Percentiles rank a stretch among this genome's conserved stretches.
Conservation (phyloP, 2,797 vertebrate genomes). For the Botia almorhae region DNA sequence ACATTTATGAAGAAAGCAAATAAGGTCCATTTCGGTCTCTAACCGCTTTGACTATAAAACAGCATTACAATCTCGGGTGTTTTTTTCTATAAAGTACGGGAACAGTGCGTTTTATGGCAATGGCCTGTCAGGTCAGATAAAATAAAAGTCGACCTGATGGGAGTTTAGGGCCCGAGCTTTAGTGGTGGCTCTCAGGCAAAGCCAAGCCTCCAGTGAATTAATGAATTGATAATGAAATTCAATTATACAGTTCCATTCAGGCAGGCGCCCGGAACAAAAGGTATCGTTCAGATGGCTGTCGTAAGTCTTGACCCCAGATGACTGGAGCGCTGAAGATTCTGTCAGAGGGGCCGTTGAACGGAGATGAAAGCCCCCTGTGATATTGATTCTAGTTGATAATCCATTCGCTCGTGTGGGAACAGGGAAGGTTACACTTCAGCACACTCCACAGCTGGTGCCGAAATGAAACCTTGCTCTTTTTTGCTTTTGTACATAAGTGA, state of each 20-base stretch:
- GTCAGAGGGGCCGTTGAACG: slow-evolving; percentile 22
- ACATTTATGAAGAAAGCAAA: neutral
- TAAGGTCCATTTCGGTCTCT: neutral
- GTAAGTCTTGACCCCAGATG: slow-evolving; percentile 32
- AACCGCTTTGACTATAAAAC: neutral
- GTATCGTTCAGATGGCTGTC: slow-evolving; percentile 16
- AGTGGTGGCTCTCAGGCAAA: slow-evolving; percentile 28
- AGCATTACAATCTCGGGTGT: slow-evolving; percentile 19
- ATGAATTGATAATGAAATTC: slow-evolving; percentile 57
- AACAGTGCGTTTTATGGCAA: slow-evolving; percentile 27
- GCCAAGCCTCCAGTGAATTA: slow-evolving; percentile 37
- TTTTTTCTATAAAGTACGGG: slow-evolving; percentile 16
- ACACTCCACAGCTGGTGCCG: slow-evolving; percentile 12
- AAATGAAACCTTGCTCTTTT: slow-evolving; percentile 25
- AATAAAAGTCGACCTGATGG: slow-evolving; percentile 45
- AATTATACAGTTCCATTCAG: slow-evolving; percentile 49
- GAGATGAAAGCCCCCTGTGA: slow-evolving; percentile 34
- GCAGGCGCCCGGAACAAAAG: slow-evolving; percentile 38
- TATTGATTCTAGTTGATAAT: slow-evolving; percentile 46
- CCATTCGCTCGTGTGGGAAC: neutral
- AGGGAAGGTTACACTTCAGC: slow-evolving; percentile 6
- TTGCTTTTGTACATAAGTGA: neutral
- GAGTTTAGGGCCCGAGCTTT: slow-evolving; percentile 19
- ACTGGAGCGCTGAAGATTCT: slow-evolving; percentile 11
- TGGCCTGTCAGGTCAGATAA: slow-evolving; percentile 43